Evolutionary conservation across 2,113 vertebrate genomes (phyloP).

Genomic region (Ptyas mucosa): DNA sequence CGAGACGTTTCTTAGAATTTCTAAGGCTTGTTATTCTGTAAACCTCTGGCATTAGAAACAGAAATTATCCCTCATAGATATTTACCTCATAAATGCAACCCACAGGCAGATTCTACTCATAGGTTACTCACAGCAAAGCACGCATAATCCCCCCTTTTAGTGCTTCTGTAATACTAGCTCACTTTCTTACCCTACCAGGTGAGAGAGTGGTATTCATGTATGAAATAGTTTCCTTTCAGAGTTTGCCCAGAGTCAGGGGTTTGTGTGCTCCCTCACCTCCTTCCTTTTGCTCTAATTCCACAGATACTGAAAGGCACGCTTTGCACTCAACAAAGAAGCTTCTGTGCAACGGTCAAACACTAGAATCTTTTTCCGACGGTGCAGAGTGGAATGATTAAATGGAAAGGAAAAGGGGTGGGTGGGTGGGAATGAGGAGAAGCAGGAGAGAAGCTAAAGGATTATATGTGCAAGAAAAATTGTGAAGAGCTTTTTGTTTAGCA

Average conservation of each 20-base stretch:
- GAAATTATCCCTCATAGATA: neutral
- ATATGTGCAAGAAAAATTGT: accelerated
- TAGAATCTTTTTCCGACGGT: constrained; percentile 34
- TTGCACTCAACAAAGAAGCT: constrained; percentile 16
- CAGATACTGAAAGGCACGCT: constrained; percentile 42
- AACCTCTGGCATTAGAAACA: neutral
- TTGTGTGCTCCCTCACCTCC: neutral
- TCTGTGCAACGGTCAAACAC: constrained; percentile 42
- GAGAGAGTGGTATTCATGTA: constrained; percentile 50
- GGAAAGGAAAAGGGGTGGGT: neutral
- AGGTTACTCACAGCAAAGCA: neutral
- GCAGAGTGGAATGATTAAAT: constrained; percentile 32
- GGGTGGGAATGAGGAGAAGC: too few relatives aligned
- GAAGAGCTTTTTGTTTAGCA: neutral
- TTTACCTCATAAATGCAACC: neutral
- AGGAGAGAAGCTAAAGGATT: neutral
- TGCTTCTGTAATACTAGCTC: neutral
- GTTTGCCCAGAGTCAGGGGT: constrained; percentile 40
- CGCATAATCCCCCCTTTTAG: constrained; percentile 34
- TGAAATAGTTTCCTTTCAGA: constrained; percentile 43
- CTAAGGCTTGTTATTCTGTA: neutral
- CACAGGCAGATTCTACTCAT: neutral
- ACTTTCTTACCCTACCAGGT: neutral
- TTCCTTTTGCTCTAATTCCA: neutral
- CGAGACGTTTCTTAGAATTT: constrained; percentile 14